Evolutionary conservation across 2,113 vertebrate genomes (phyloP), one percentile per base, ranked within the genome.

Genomic region (Vidua macroura): DNA sequence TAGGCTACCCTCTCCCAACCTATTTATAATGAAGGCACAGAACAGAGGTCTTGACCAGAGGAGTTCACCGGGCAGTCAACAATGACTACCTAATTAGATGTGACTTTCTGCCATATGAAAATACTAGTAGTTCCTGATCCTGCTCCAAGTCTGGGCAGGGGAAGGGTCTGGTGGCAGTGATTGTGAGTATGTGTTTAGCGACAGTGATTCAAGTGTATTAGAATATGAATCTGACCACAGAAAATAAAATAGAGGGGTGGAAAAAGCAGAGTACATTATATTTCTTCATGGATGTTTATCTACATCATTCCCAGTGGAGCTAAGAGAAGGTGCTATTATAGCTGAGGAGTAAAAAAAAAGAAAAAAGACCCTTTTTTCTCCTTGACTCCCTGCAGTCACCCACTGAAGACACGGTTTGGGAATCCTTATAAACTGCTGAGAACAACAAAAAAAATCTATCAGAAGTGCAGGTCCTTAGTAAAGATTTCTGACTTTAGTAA

Each of bases 111-210:
- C 30, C 16, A 13, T 13, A 13, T 35, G 21, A 46, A 73, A 80
- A 83, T 24, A 31, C 10, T 25, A 13, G 27, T 69, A 74, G 59
- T 13, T 84, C 44, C 35, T 72, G 24, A 78, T 63, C 31, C 31
- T 46, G 14, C 14, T 63, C 15, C 24, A 62, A 19, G 14, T 30
- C 48, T 48, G 15, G 11, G 12, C 46, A 72, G 56, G 6, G 78
- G 20, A 86, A 27, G 24, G 1, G 3, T 78, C 21, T 70, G 53
- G 11, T 67, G 19, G 11, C 27, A 78, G 22, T 18, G 7, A 3
- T n/a, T 28, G 9, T 55, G n/a, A 77, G 22, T 3, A 3, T 48
- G 24, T 33, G 8, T 43, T 77, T 81, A 35, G 14, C 1, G 0
- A 10, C 13, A 76, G 25, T 43, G 15, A 67, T 63, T 88, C 37